These are phyloP conservation scores for Sebastes iracundus DNA, from an alignment of 2,797 vertebrate species.

Conservation along the genomic window DNA sequence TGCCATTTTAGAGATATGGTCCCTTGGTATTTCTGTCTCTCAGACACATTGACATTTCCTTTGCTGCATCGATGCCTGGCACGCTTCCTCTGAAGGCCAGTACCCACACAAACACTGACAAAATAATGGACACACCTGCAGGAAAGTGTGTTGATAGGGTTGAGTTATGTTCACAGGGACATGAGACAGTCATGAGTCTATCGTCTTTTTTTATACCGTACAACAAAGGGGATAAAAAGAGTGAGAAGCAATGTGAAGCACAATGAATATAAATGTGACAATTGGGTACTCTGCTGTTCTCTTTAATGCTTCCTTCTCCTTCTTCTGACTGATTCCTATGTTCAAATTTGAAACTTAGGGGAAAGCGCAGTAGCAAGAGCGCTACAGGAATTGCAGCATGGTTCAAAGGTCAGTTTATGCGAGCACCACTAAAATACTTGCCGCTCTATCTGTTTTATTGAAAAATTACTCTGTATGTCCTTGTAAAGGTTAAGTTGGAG, in stretches of 20 bases:
- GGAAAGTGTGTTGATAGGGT: not conserved
- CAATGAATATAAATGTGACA: not conserved
- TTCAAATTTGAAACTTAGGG: too few relatives aligned
- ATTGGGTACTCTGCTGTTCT: not conserved
- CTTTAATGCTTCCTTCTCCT: not conserved
- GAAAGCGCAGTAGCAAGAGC: too few relatives aligned
- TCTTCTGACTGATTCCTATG: not conserved
- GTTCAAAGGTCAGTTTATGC: not conserved
- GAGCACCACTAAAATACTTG: not conserved
- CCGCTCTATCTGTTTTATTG: not conserved
- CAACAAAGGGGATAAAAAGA: not conserved
- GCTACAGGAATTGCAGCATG: not conserved
- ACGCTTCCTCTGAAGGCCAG: not conserved
- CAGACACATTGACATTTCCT: conserved; percentile 24
- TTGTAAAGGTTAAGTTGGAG: conserved; percentile 1
- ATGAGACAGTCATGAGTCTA: not conserved
- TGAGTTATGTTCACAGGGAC: not conserved
- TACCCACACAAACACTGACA: conserved; percentile 1
- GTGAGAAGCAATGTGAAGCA: not conserved
- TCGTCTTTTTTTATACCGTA: not conserved
- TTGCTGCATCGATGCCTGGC: not conserved
- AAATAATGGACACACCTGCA: not conserved
- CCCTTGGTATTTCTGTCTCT: not conserved
- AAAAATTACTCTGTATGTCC: not conserved
- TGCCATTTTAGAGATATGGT: not conserved